phyloP scores from a whole-genome alignment of 64 coral and sea anemone species.

The Pocillopora damicornis region DNA sequence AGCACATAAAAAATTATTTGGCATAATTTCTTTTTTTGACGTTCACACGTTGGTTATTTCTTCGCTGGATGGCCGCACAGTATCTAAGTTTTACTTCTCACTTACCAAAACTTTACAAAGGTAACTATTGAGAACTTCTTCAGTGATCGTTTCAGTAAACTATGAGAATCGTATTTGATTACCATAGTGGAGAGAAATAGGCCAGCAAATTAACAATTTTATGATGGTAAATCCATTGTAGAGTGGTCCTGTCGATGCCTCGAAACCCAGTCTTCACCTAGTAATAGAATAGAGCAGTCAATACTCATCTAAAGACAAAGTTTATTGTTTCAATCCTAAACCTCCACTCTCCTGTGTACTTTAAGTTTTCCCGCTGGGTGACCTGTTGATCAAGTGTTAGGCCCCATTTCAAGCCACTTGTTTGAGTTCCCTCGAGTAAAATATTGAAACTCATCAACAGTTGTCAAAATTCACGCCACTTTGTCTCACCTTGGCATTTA shows the following conservation, averaged over 20 bases:
- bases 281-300: neutral
- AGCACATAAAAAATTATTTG: too few relatives aligned
- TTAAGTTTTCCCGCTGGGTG: too few relatives aligned
- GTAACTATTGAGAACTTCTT: neutral
- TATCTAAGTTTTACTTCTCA: neutral
- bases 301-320: too few relatives aligned
- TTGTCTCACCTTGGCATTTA: slow-evolving; percentile 48
- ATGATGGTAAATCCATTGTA: slow-evolving; percentile 15
- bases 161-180: neutral
- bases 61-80: neutral
- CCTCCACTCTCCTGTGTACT: too few relatives aligned
- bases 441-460: neutral
- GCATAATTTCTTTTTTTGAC: too few relatives aligned
- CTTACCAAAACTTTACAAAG: neutral
- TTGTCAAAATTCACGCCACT: neutral
- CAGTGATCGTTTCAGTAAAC: neutral
- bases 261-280: slow-evolving; percentile 46
- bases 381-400: too few relatives aligned
- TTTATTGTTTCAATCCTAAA: neutral
- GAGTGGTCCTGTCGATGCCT: slow-evolving; percentile 38
- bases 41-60: too few relatives aligned
- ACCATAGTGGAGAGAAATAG: neutral
- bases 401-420: neutral
- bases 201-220: neutral
- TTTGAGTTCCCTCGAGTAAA: neutral